Evolutionary conservation across 2,888 invertebrate species (phyloP).

Genomic region (Penaeus monodon): DNA sequence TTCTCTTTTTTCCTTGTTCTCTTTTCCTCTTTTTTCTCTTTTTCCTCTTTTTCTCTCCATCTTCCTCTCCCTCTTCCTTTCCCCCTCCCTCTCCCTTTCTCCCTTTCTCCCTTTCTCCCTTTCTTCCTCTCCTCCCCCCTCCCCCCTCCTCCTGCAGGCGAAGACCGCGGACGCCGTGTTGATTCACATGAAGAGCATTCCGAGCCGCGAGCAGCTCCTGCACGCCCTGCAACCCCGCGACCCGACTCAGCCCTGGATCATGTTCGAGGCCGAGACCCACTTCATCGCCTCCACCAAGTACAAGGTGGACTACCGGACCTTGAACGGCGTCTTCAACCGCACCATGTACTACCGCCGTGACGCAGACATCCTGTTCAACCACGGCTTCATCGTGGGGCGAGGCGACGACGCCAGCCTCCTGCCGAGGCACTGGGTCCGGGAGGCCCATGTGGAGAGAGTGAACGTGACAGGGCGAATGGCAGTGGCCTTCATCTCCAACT

Average conservation of each 20-base stretch:
- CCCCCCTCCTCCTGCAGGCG: neutral
- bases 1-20: neutral
- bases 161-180: constrained; percentile 11
- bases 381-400: constrained; percentile 33
- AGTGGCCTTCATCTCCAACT: constrained; percentile 49
- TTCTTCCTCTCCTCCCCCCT: no score
- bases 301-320: neutral
- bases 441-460: no score
- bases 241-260: constrained; percentile 21
- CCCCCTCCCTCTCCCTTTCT: neutral
- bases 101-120: neutral
- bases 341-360: constrained; percentile 43
- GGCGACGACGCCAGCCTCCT: constrained; percentile 14
- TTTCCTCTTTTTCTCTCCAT: neutral
- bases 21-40: neutral
- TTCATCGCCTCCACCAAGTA: neutral
- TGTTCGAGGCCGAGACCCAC: constrained; percentile 3
- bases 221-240: constrained; percentile 3
- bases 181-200: neutral
- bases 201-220: neutral
- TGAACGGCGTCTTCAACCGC: constrained; percentile 33
- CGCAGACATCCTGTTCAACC: constrained; percentile 32
- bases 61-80: no score
- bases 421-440: neutral
- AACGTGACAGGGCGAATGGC: neutral